phyloP scores from a whole-genome alignment of 2,797 vertebrate genomes.

The Malurus splendens region DNA sequence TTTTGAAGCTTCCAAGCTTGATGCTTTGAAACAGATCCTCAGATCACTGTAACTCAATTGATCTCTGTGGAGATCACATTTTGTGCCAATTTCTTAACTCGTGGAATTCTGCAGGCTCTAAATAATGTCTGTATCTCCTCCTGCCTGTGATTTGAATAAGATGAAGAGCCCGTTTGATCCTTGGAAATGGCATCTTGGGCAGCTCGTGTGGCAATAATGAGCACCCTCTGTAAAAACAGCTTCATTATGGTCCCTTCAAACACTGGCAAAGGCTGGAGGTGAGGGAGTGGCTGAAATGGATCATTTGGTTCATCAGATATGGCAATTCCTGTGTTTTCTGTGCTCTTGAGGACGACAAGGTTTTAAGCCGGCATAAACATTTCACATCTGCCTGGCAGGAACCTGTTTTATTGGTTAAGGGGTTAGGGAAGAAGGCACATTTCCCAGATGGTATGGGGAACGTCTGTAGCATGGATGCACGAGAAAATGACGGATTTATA shows the following conservation, averaged over 20 bases:
- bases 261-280: background rate
- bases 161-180: background rate
- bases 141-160: constrained; percentile 2
- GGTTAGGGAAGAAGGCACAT: background rate
- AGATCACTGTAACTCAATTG: background rate
- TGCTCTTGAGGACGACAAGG: background rate
- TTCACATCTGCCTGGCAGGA: constrained; percentile 37
- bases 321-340: constrained; percentile 27
- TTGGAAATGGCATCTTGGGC: background rate
- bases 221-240: constrained; percentile 17
- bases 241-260: constrained; percentile 27
- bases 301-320: constrained; percentile 34
- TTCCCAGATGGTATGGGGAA: constrained; percentile 5
- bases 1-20: background rate
- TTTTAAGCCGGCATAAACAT: constrained; percentile 45
- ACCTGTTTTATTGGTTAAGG: constrained; percentile 8
- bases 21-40: background rate
- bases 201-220: background rate
- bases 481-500: background rate
- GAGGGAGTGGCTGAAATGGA: constrained; percentile 11
- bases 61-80: background rate
- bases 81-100: background rate
- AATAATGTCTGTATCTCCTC: background rate
- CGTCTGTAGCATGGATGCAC: background rate
- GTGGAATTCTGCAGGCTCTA: background rate